These are phyloP conservation scores for Cheirogaleus medius DNA, from an alignment of 2,113 vertebrate species.

Conservation along the genomic window DNA sequence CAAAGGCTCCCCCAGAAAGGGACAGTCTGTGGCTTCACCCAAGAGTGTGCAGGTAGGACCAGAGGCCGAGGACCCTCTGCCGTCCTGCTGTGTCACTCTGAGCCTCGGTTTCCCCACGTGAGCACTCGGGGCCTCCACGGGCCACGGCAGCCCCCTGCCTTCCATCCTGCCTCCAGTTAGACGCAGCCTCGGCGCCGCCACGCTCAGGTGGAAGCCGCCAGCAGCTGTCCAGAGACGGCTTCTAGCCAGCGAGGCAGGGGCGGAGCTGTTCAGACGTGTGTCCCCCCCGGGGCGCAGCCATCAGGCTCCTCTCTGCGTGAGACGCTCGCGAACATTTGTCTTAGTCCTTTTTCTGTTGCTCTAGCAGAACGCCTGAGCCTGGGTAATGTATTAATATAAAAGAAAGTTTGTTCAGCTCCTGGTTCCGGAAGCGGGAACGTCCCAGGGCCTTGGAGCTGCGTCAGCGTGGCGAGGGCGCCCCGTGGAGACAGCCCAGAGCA, in stretches of 20 bases:
- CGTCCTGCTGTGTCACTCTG: neutral
- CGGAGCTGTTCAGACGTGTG: neutral
- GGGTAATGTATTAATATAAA: neutral
- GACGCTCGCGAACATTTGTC: neutral
- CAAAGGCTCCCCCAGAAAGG: neutral
- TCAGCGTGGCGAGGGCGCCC: neutral
- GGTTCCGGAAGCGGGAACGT: neutral
- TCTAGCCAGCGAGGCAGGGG: neutral
- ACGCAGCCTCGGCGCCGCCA: neutral
- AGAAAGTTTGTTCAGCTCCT: neutral
- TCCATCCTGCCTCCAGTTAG: neutral
- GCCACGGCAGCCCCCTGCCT: neutral
- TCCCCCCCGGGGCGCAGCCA: neutral
- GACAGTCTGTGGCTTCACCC: too few species aligned
- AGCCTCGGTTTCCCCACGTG: neutral
- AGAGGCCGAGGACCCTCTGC: neutral
- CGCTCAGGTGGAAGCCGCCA: too few species aligned
- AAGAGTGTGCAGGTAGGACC: neutral
- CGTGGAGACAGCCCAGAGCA: neutral
- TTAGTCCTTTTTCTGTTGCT: neutral
- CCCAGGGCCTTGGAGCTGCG: neutral
- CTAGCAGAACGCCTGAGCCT: neutral
- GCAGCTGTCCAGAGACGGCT: neutral
- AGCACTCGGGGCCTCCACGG: accelerated
- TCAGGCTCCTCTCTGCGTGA: neutral